A percentile compares a stretch with the other conserved stretches of the same genome.
phyloP scores from a whole-genome alignment of 23 tunicate genomes.

The Trididemnum miniatum region DNA sequence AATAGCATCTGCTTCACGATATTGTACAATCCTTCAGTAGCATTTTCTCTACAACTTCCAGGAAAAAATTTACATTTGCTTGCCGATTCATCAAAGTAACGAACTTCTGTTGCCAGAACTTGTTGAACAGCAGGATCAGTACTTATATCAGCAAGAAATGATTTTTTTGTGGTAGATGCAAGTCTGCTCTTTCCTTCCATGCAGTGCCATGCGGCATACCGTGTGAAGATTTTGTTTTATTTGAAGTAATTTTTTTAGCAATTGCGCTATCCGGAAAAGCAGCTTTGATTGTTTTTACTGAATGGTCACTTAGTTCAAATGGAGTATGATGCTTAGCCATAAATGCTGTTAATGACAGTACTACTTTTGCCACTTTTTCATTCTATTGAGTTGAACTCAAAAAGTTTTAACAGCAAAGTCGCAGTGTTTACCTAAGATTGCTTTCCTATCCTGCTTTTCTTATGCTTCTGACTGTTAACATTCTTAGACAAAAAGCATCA shows the following conservation, averaged over 20 bases:
- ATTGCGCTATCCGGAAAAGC: conserved; percentile 27
- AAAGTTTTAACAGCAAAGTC: neutral
- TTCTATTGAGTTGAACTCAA: neutral
- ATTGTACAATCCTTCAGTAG: conserved; percentile 10
- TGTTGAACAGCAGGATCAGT: conserved; percentile 15
- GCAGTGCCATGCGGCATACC: conserved; percentile 3
- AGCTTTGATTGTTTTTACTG: neutral
- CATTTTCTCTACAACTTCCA: conserved; percentile 14
- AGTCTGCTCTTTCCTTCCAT: conserved; percentile 12
- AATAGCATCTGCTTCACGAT: neutral
- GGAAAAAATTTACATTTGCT: neutral
- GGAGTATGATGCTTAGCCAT: conserved; percentile 22
- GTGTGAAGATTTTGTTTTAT: conserved; percentile 5
- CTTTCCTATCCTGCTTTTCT: neutral
- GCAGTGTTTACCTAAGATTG: neutral
- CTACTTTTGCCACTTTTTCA: conserved; percentile 6
- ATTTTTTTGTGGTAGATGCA: neutral
- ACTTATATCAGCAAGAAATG: conserved; percentile 1
- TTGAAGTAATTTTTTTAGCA: neutral
- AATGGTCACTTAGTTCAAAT: conserved; percentile 4
- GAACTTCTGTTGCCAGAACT: conserved; percentile 26
- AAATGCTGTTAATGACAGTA: conserved; percentile 2
- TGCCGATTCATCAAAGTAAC: neutral
- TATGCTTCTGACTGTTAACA: conserved; percentile 4
- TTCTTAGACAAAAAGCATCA: conserved; percentile 22